Percentiles rank a stretch among this genome's conserved stretches.
These are phyloP conservation scores for Tortricodes alternella DNA, from an alignment of 2,888 invertebrate genomes.

Conservation along the genomic window DNA sequence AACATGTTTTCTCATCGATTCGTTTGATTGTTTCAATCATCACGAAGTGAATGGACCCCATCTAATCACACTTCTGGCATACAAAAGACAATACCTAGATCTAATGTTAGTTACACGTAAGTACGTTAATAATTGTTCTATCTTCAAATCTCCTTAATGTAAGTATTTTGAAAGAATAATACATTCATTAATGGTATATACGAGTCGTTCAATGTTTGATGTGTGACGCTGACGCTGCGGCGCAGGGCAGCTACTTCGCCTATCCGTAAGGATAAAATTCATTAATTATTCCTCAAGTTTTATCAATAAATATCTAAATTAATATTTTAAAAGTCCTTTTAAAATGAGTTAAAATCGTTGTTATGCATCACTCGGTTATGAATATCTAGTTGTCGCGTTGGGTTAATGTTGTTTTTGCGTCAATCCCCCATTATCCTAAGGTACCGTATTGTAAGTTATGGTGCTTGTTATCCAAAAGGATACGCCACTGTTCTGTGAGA, in stretches of 20 bases:
- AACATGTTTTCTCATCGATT: conserved; percentile 52
- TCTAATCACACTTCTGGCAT: conserved; percentile 76
- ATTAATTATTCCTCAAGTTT: conserved; percentile 35
- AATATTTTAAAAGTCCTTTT: conserved; percentile 4
- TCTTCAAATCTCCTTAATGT: conserved; percentile 80
- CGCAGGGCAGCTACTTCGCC: neutral
- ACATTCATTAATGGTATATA: conserved; percentile 69
- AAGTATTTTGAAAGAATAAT: conserved; percentile 74
- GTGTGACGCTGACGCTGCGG: conserved; percentile 43
- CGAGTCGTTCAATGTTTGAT: conserved; percentile 60
- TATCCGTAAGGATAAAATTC: too few species aligned
- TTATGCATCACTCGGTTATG: conserved; percentile 35
- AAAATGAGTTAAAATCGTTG: conserved; percentile 55
- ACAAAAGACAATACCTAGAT: conserved; percentile 84
- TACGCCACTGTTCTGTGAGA: too few species aligned
- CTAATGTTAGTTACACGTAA: conserved; percentile 81
- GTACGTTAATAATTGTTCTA: conserved; percentile 80
- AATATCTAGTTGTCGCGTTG: conserved; percentile 37
- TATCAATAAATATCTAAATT: conserved; percentile 15
- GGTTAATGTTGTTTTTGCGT: conserved; percentile 55
- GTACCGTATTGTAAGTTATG: conserved; percentile 38
- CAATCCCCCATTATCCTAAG: conserved; percentile 38
- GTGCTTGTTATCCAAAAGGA: conserved; percentile 46
- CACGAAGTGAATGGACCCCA: conserved; percentile 62
- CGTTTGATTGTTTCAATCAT: conserved; percentile 48